A percentile compares a stretch with the other conserved stretches of the same genome.
Evolutionary conservation across 1,140 invertebrate species (phyloP).

Genomic region (Apocrypta bakeri): DNA sequence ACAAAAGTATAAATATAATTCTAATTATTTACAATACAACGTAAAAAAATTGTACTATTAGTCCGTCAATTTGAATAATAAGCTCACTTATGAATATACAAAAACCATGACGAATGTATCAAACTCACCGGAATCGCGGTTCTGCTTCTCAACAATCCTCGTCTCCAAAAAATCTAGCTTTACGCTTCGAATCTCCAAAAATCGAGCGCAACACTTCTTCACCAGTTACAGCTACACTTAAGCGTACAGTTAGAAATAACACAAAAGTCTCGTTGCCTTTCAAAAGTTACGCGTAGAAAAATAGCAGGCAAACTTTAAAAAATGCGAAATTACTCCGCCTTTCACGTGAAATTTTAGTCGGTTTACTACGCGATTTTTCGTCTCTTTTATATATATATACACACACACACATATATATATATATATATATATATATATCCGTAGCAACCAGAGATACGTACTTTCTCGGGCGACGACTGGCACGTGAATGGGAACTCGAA

Average conservation of each 20-base stretch:
- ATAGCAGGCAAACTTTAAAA: background rate
- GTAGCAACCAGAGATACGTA: background rate
- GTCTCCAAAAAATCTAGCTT: background rate
- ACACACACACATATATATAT: background rate
- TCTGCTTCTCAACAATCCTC: background rate
- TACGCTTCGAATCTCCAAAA: background rate
- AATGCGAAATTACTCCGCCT: background rate
- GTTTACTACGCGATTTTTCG: constrained; percentile 7
- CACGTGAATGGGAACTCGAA: constrained; percentile 23
- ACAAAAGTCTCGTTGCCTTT: background rate
- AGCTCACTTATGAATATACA: background rate
- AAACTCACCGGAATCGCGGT: constrained; percentile 28
- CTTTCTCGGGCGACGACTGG: background rate
- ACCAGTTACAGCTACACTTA: too few species aligned
- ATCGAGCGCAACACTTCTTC: background rate
- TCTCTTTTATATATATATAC: background rate
- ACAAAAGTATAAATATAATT: too few species aligned
- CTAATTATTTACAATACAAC: too few species aligned
- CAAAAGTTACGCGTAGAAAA: background rate
- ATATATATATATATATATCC: constrained; percentile 1
- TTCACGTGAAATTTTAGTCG: too few species aligned
- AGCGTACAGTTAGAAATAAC: background rate
- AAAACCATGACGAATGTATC: background rate
- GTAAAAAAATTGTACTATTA: too few species aligned
- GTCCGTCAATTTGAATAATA: too few species aligned